Evolutionary conservation across 2,888 invertebrate species (phyloP).

Genomic region (Dicyrtomina minuta): DNA sequence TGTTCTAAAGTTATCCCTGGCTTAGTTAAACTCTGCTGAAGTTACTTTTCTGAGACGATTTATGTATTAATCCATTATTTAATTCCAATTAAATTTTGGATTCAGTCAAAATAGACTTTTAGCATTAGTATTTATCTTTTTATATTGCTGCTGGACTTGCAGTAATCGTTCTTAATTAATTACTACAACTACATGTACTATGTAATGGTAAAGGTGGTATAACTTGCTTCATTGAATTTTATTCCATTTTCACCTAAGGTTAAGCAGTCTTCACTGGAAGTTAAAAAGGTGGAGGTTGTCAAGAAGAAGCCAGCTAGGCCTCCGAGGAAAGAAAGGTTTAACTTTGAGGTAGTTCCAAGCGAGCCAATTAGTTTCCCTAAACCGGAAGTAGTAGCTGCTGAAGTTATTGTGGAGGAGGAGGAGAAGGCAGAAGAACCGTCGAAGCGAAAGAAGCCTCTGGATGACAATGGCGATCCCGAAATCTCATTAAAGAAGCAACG

Average conservation of each 20-base stretch:
- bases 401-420: constrained; percentile 36
- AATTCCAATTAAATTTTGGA: not conserved
- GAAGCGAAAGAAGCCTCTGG: not conserved
- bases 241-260: not conserved
- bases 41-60: too few relatives aligned
- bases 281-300: too few relatives aligned
- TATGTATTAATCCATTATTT: not conserved
- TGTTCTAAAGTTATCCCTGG: too few relatives aligned
- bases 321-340: not conserved
- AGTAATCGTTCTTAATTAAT: too few relatives aligned
- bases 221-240: too few relatives aligned
- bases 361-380: not conserved
- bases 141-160: too few relatives aligned
- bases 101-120: too few relatives aligned
- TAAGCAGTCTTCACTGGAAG: not conserved
- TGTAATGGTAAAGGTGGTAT: too few relatives aligned
- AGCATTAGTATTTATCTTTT: too few relatives aligned
- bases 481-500: constrained; percentile 39
- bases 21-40: too few relatives aligned
- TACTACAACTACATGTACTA: too few relatives aligned
- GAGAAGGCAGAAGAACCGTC: constrained; percentile 1
- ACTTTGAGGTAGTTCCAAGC: not conserved
- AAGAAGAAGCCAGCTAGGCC: too few relatives aligned
- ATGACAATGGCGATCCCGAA: not conserved
- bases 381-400: not conserved